These are phyloP conservation scores for Eucera pruinosa DNA, from an alignment of 2,888 invertebrate species.

Conservation along the genomic window DNA sequence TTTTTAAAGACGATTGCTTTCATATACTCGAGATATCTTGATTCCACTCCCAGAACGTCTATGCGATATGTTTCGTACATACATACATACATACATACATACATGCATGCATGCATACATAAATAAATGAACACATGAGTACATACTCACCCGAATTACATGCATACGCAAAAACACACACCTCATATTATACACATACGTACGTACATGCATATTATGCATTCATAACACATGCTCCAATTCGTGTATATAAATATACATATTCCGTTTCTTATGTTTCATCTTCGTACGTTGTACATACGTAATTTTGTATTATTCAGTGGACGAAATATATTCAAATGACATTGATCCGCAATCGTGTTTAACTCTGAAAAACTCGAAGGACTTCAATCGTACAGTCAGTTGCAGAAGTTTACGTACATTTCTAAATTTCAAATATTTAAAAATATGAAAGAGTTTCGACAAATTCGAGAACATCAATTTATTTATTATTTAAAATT, in stretches of 20 bases:
- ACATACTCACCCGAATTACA: conserved; percentile 12
- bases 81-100: conserved; percentile 48
- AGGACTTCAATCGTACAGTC: not conserved
- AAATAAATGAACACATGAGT: conserved; percentile 59
- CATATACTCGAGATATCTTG: conserved; percentile 24
- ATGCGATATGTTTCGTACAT: conserved; percentile 67
- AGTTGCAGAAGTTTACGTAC: too few species aligned
- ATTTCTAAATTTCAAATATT: too few species aligned
- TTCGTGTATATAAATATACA: conserved; percentile 58
- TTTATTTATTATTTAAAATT: too few species aligned
- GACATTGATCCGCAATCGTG: not conserved
- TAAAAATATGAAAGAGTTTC: too few species aligned
- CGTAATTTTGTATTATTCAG: not conserved
- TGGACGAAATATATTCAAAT: not conserved
- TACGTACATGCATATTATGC: conserved; percentile 27
- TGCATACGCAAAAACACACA: not conserved
- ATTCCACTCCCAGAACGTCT: conserved; percentile 62
- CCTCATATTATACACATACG: conserved; percentile 3
- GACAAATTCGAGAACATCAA: too few species aligned
- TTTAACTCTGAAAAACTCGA: not conserved
- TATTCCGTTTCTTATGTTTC: conserved; percentile 65
- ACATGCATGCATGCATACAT: conserved; percentile 25
- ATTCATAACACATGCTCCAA: conserved; percentile 33
- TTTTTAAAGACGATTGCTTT: conserved; percentile 25
- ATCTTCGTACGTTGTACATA: conserved; percentile 61